Evolutionary conservation across 30 jellyfish, hydroid and myxozoan genomes (phyloP), one percentile per base, ranked within the genome.

Genomic region (Cassiopea andromeda): DNA sequence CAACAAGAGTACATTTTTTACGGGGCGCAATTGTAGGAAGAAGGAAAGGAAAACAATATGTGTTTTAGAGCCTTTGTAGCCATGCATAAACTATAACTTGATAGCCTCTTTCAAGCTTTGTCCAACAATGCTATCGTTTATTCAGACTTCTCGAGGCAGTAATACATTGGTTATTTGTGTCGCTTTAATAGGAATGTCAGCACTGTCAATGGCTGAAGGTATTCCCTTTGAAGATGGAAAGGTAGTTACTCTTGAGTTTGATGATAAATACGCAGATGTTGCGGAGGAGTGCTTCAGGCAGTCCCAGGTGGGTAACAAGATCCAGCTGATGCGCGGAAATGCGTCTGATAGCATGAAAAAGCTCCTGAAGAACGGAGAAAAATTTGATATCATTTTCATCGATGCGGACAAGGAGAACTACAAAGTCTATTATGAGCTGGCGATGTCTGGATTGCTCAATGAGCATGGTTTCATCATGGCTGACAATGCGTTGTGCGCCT

Each of bases 391-490:
- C 75, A 76, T 87, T 8, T 87, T 87, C 84, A 47, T 87, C 44
- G 94, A 87, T 66, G 94, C 94, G 14, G 94, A 87, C 78, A 87
- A 87, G 75, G 94, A 87, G 61, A 87, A 76, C 78, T 87, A 87
- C 58, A 66, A 74, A 44, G 67, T 61, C 1, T 87, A 87, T 66
- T 87, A 87, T 70, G 94, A 87, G 45, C 75, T 87, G 13, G 94
- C 94, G 18, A 87, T 87, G 94, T 61, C 84, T 45, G 94, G 94
- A 4, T 59, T 87, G 75, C 85, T 87, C 17, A 71, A 60, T 80
- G 94, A 87, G 73, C 69, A 61, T 48, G 94, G 94, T 1, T 75
- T 87, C 84, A 87, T 87, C 7, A 59, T 87, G 89, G 94, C 94
- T n/a, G 94, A 87, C 64, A 87, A 87, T 78, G 50, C 89, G 7